Evolutionary conservation across 1,140 invertebrate genomes (phyloP).

Genomic region (Macrotrachela quadricornifera): DNA sequence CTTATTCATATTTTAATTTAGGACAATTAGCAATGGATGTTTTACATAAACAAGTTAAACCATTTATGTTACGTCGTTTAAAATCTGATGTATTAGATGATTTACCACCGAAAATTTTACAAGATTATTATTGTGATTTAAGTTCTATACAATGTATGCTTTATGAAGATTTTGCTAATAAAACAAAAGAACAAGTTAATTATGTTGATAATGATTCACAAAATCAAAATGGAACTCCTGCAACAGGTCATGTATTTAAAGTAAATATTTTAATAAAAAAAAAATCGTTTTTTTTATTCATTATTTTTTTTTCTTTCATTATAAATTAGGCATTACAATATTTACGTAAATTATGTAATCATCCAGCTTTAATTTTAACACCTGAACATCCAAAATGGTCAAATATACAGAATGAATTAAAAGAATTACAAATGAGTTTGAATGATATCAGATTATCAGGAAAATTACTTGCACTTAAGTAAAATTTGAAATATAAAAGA

Average conservation of each 20-base stretch:
- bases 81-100: slow-evolving; percentile 93
- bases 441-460: slow-evolving; percentile 75
- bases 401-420: slow-evolving; percentile 26
- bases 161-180: slow-evolving; percentile 73
- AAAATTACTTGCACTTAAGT: slow-evolving; percentile 67
- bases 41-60: slow-evolving; percentile 73
- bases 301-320: no score
- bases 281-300: no score
- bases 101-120: slow-evolving; percentile 92
- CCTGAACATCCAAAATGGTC: slow-evolving; percentile 54
- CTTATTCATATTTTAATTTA: no score
- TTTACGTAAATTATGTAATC: slow-evolving; percentile 90
- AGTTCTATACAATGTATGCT: slow-evolving; percentile 43
- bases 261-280: no score
- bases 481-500: no score
- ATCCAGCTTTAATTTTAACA: slow-evolving; percentile 77
- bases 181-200: no score
- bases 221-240: no score
- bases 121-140: slow-evolving; percentile 89
- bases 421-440: slow-evolving; percentile 35
- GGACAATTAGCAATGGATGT: slow-evolving; percentile 69
- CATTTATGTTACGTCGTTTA: slow-evolving; percentile 75
- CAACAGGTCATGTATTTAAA: no score
- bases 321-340: slow-evolving; percentile 60
- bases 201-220: no score